phyloP scores from a whole-genome alignment of 1,140 invertebrate species.

The Drosophila nigromelanica region DNA sequence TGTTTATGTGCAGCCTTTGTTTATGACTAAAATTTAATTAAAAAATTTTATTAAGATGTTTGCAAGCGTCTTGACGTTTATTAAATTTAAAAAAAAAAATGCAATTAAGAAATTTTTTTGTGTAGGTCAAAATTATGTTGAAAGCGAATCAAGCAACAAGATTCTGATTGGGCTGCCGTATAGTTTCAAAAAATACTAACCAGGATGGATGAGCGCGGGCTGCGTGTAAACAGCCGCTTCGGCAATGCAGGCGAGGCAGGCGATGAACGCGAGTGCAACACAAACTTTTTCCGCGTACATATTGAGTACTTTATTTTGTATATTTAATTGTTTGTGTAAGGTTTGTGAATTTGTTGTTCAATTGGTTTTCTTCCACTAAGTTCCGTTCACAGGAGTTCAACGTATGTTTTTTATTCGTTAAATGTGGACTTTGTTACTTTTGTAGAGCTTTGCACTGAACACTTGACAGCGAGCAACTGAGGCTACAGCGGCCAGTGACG shows the following conservation, averaged over 20 bases:
- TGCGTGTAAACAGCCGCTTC: constrained; percentile 76
- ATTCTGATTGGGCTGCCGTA: too few species aligned
- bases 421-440: constrained; percentile 4
- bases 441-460: constrained; percentile 53
- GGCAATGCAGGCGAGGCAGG: constrained; percentile 53
- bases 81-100: too few species aligned
- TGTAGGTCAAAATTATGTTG: too few species aligned
- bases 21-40: constrained; percentile 3
- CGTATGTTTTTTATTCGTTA: constrained; percentile 20
- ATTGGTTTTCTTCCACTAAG: constrained; percentile 23
- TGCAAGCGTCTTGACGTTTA: too few species aligned
- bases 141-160: too few species aligned
- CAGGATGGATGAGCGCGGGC: constrained; percentile 69
- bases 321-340: constrained; percentile 1
- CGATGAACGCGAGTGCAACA: constrained; percentile 55
- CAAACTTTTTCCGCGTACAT: constrained; percentile 74
- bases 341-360: constrained; percentile 18
- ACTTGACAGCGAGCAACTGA: constrained; percentile 68
- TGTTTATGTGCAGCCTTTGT: neutral
- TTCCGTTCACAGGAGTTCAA: constrained; percentile 31
- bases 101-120: too few species aligned
- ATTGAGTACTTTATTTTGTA: constrained; percentile 40
- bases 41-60: too few species aligned
- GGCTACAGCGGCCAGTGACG: constrained; percentile 38
- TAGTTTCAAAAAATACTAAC: constrained; percentile 58